Evolutionary conservation across 2,113 vertebrate genomes (phyloP), one percentile per base, ranked within the genome.

Genomic region (Daboia siamensis): DNA sequence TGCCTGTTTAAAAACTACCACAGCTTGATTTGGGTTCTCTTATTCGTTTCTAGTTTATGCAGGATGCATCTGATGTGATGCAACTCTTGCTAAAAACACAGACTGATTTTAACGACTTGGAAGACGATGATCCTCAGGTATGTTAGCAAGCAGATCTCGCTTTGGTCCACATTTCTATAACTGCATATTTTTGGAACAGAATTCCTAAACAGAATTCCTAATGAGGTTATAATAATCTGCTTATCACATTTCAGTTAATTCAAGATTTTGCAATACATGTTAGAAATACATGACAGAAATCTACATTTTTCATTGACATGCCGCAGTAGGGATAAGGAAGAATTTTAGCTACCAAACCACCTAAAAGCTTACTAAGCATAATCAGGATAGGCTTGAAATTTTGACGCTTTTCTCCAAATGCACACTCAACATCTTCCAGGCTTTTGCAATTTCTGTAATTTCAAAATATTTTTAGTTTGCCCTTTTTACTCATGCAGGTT

Each of bases 41-140:
- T 33, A 51, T 93, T 57, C 88, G 93, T 94, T 48, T 94, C 57
- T 95, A 99, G 99, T 99, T 99, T 96, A 99, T 99, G 98, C 99
- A 98, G 48, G 99, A 99, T n/a, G 99, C 99, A 9, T 99, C 99
- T 0, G 99, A 99, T 48, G 99, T 99, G 93, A 99, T 99, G 99
- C 99, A 99, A 94, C 97, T 99, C 1, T 97, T 99, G 56, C 21
- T 99, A 93, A 99, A 99, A 95, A 99, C 99, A 29, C 99, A 99
- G 91, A 99, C 99, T 0, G 99, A 99, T 96, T 99, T 99, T 95
- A 99, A 97, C 85, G 99, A 99, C 91, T 96, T 99, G 96, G 99
- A 99, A 64, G 99, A 99, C 7, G 99, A 99, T 1, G 99, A 99
- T 61, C 99, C 99, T 80, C 99, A 99, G 98, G 99, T 99, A 92